These are phyloP conservation scores for Rhinoraja longicauda DNA, from an alignment of 2,797 vertebrate genomes.

Conservation along the genomic window DNA sequence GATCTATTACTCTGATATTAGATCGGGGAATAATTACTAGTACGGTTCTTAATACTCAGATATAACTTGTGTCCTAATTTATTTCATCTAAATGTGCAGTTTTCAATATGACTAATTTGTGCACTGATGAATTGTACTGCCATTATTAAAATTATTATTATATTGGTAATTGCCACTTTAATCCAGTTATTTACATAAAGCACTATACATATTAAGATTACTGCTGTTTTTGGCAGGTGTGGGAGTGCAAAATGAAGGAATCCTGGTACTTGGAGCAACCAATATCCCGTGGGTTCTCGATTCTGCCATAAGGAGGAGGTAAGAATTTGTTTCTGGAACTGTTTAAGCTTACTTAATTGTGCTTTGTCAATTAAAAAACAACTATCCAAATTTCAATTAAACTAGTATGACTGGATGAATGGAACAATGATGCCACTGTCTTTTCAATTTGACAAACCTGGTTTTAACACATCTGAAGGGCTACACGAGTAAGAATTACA, in stretches of 20 bases:
- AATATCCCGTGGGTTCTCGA: constrained; percentile 98
- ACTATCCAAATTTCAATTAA: neutral
- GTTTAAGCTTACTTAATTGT: neutral
- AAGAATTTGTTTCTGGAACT: constrained; percentile 42
- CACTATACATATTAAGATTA: neutral
- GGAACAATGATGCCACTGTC: neutral
- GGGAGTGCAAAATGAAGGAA: constrained; percentile 89
- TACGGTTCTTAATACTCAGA: neutral
- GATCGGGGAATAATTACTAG: neutral
- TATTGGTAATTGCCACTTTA: neutral
- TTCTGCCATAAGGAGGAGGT: constrained; percentile 96
- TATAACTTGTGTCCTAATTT: neutral
- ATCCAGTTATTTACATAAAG: neutral
- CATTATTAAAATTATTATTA: neutral
- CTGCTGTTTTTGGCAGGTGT: constrained; percentile 65
- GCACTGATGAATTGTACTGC: neutral
- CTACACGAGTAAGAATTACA: neutral
- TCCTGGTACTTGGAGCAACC: constrained; percentile 96
- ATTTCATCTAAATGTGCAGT: neutral
- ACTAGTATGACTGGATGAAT: neutral
- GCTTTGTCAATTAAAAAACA: neutral
- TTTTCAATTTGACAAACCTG: constrained; percentile 12
- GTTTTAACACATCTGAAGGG: neutral
- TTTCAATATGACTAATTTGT: neutral
- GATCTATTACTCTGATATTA: neutral